These are phyloP conservation scores for Mythimna loreyi DNA, from an alignment of 2,888 invertebrate genomes.

Conservation along the genomic window DNA sequence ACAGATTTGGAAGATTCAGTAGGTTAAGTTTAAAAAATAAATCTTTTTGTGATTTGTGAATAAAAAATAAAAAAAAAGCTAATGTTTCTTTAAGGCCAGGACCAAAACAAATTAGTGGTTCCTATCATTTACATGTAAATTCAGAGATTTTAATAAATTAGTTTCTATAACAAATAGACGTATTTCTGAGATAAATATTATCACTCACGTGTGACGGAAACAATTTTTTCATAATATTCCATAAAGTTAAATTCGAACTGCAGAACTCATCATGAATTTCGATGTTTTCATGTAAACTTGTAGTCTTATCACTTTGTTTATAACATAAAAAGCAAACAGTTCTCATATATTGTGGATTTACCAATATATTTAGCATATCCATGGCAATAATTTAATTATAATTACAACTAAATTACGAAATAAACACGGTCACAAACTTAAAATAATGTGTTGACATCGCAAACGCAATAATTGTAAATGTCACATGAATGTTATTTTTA, in stretches of 20 bases:
- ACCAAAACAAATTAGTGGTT: background rate
- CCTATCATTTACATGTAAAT: too few species aligned
- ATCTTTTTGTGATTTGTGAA: background rate
- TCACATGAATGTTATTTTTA: background rate
- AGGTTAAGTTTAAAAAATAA: background rate
- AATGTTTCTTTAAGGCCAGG: too few species aligned
- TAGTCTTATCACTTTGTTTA: slow-evolving; percentile 59
- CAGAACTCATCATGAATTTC: slow-evolving; percentile 66
- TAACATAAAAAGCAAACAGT: slow-evolving; percentile 77
- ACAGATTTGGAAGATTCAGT: background rate
- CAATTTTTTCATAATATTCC: slow-evolving; percentile 68
- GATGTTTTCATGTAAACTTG: slow-evolving; percentile 57
- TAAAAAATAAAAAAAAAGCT: background rate
- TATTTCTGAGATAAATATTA: background rate
- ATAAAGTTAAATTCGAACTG: slow-evolving; percentile 61
- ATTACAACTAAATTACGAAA: background rate
- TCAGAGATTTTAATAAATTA: background rate
- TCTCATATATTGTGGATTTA: slow-evolving; percentile 44
- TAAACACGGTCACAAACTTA: background rate
- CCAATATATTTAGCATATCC: slow-evolving; percentile 55
- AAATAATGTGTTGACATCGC: background rate
- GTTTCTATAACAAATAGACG: background rate
- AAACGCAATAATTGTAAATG: background rate
- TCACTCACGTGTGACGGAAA: slow-evolving; percentile 76
- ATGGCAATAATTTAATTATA: slow-evolving; percentile 24